These are phyloP conservation scores for Thinocorus orbignyianus DNA, from an alignment of 2,113 vertebrate species.

Conservation along the genomic window DNA sequence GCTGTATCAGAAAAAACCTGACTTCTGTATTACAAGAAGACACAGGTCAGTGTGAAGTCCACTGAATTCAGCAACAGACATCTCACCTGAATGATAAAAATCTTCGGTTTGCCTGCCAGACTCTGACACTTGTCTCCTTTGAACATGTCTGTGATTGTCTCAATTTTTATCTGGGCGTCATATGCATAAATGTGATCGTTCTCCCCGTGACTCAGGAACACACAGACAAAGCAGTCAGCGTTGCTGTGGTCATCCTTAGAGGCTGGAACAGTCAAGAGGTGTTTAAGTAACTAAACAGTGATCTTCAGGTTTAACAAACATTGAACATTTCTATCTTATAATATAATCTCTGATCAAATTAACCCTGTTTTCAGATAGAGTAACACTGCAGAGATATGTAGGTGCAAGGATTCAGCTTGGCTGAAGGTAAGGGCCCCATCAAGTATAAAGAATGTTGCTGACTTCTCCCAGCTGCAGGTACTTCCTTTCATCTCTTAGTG, in stretches of 20 bases:
- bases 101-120: conserved; percentile 94
- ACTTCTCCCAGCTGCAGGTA: not conserved
- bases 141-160: conserved; percentile 81
- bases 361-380: not conserved
- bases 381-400: not conserved
- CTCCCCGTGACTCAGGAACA: conserved; percentile 92
- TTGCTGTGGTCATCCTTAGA: conserved; percentile 79
- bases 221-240: conserved; percentile 89
- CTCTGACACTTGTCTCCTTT: conserved; percentile 88
- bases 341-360: not conserved
- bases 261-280: conserved; percentile 65
- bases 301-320: not conserved
- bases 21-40: not conserved
- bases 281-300: not conserved
- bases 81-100: conserved; percentile 94
- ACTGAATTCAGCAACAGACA: not conserved
- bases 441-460: not conserved
- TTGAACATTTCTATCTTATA: rapidly evolving
- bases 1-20: not conserved
- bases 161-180: conserved; percentile 83
- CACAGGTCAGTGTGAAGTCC: not conserved
- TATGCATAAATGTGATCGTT: conserved; percentile 83
- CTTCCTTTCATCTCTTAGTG: not conserved
- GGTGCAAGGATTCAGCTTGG: not conserved
- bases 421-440: not conserved